phyloP scores from a whole-genome alignment of 2,113 vertebrate genomes.

The Corythornis madagascariensis region DNA sequence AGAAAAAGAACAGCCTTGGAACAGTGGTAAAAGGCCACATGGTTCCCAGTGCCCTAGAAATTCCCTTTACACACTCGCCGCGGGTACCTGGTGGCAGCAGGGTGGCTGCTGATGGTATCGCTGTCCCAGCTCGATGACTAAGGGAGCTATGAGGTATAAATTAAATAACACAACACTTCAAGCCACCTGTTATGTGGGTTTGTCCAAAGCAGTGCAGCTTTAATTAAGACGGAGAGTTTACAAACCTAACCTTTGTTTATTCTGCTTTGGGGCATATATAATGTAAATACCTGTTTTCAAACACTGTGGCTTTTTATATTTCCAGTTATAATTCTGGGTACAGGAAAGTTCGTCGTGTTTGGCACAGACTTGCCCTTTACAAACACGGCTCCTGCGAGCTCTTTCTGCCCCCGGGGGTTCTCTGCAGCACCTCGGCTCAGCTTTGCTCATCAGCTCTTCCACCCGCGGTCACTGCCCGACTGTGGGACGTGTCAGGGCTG shows the following conservation, averaged over 20 bases:
- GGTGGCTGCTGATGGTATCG: slow-evolving; percentile 31
- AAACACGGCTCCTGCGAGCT: neutral
- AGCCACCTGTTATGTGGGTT: slow-evolving; percentile 53
- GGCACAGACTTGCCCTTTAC: slow-evolving; percentile 25
- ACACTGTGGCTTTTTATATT: slow-evolving; percentile 49
- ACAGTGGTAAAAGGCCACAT: neutral
- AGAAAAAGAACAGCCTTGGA: neutral
- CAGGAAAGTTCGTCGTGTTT: slow-evolving; percentile 6
- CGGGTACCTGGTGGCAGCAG: neutral
- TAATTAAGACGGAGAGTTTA: slow-evolving; percentile 47
- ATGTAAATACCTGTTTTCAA: slow-evolving; percentile 50
- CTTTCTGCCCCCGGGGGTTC: neutral
- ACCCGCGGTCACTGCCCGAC: rapidly evolving
- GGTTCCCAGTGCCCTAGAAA: neutral
- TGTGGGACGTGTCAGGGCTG: neutral
- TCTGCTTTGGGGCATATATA: slow-evolving; percentile 59
- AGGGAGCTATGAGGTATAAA: slow-evolving; percentile 45
- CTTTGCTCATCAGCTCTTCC: neutral
- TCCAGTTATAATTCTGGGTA: slow-evolving; percentile 49
- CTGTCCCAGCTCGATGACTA: slow-evolving; percentile 28
- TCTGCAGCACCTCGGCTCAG: neutral
- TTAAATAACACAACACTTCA: neutral
- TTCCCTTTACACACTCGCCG: rapidly evolving
- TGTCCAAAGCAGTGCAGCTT: slow-evolving; percentile 13
- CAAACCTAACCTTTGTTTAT: slow-evolving; percentile 58